A percentile compares a stretch with the other conserved stretches of the same genome.
These are phyloP conservation scores for Menura novaehollandiae DNA, from an alignment of 2,113 vertebrate species.

Conservation along the genomic window DNA sequence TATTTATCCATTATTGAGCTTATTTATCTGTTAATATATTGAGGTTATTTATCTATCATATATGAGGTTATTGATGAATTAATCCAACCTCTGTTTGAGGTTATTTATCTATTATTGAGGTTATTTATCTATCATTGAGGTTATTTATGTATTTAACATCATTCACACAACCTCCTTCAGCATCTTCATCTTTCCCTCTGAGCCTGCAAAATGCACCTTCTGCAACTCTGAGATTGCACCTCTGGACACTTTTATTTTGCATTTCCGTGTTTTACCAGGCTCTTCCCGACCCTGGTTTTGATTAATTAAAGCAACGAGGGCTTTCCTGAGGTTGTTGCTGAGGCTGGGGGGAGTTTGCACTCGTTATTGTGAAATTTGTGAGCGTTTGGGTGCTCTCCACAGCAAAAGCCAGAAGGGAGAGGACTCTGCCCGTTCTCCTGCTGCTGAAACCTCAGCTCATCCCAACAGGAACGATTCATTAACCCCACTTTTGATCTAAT, in stretches of 20 bases:
- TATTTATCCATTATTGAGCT: not conserved
- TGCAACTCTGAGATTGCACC: not conserved
- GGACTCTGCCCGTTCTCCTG: not conserved
- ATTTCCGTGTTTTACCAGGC: not conserved
- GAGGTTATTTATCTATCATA: not conserved
- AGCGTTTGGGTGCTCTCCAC: not conserved
- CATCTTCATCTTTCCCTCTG: not conserved
- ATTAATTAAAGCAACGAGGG: not conserved
- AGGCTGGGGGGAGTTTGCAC: not conserved
- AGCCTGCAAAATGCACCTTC: not conserved
- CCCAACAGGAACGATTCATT: fast-evolving
- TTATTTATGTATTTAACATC: not conserved
- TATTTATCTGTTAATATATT: not conserved
- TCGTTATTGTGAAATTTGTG: not conserved
- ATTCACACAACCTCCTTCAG: fast-evolving
- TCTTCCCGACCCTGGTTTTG: fast-evolving
- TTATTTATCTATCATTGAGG: not conserved
- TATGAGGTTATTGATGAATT: no score
- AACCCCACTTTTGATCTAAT: not conserved
- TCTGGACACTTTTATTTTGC: not conserved
- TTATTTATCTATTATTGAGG: not conserved
- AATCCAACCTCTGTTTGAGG: not conserved
- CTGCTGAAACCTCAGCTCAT: not conserved
- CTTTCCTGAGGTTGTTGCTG: not conserved
- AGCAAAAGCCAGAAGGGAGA: not conserved